Evolutionary conservation across 1,140 invertebrate species (phyloP).

Genomic region (Capitella teleta): DNA sequence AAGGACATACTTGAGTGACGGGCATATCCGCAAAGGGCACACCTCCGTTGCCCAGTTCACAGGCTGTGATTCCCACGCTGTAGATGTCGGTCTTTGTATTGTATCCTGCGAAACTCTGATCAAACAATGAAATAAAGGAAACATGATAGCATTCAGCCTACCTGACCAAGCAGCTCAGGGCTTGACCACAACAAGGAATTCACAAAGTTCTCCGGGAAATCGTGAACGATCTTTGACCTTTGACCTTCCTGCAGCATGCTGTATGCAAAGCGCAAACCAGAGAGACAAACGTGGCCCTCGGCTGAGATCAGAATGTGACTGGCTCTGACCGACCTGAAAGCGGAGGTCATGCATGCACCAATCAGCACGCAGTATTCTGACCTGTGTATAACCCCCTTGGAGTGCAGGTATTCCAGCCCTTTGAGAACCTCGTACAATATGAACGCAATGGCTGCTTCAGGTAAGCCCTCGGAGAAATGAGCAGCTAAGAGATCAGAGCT

Average conservation of each 20-base stretch:
- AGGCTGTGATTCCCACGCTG: conserved; percentile 73
- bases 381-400: conserved; percentile 74
- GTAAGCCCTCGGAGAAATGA: conserved; percentile 65
- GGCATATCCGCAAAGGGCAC: conserved; percentile 72
- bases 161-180: conserved; percentile 80
- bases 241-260: conserved; percentile 58
- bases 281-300: conserved; percentile 56
- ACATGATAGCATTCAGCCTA: conserved; percentile 19
- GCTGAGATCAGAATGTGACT: conserved; percentile 69
- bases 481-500: conserved; percentile 65
- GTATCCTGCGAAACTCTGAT: conserved; percentile 72
- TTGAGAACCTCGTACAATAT: conserved; percentile 66
- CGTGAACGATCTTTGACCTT: conserved; percentile 56
- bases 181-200: conserved; percentile 74
- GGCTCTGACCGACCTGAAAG: conserved; percentile 61
- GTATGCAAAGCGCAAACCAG: conserved; percentile 66
- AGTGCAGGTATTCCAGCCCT: conserved; percentile 73
- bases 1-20: conserved; percentile 52
- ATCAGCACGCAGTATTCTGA: conserved; percentile 24
- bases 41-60: conserved; percentile 78
- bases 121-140: neutral
- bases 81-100: conserved; percentile 82
- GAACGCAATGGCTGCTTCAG: conserved; percentile 66
- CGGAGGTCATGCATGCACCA: conserved; percentile 1
- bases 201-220: conserved; percentile 57